Conservation (phyloP, 35 echinoderm and acorn worm species). For the Lytechinus variegatus region DNA sequence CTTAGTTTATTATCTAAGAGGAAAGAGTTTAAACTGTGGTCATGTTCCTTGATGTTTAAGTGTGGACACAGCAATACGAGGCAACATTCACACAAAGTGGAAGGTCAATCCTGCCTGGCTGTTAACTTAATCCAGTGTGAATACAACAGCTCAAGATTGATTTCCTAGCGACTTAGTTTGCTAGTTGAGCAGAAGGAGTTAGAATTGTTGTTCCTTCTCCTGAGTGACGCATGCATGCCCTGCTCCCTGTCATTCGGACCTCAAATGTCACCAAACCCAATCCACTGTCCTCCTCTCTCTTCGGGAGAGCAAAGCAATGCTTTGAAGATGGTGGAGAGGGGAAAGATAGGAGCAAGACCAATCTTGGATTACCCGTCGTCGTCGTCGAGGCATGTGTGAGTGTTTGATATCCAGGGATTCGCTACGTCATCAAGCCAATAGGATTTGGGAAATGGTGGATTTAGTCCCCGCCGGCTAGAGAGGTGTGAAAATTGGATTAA, state of each 20-base stretch:
- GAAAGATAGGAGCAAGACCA: neutral
- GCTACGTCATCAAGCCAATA: neutral
- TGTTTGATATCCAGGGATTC: constrained; percentile 1
- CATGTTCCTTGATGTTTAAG: too few species aligned
- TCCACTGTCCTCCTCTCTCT: neutral
- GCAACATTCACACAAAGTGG: neutral
- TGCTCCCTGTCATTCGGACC: neutral
- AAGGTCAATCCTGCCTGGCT: neutral
- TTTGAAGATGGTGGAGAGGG: constrained; percentile 1
- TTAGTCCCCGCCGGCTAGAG: neutral
- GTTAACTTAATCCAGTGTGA: neutral
- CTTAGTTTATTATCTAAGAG: too few species aligned
- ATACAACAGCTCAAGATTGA: neutral
- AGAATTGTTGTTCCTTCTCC: neutral
- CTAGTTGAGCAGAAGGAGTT: neutral
- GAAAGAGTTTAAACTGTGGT: too few species aligned
- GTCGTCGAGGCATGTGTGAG: constrained; percentile 7
- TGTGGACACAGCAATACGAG: neutral
- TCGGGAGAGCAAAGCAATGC: neutral
- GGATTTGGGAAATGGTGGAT: constrained; percentile 10
- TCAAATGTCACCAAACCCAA: neutral
- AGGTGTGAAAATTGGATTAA: neutral
- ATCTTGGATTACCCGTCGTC: neutral
- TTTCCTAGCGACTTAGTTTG: constrained; percentile 2
- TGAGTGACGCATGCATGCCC: neutral